Evolutionary conservation across 2,797 vertebrate species (phyloP).

Genomic region (Saxicola maurus): DNA sequence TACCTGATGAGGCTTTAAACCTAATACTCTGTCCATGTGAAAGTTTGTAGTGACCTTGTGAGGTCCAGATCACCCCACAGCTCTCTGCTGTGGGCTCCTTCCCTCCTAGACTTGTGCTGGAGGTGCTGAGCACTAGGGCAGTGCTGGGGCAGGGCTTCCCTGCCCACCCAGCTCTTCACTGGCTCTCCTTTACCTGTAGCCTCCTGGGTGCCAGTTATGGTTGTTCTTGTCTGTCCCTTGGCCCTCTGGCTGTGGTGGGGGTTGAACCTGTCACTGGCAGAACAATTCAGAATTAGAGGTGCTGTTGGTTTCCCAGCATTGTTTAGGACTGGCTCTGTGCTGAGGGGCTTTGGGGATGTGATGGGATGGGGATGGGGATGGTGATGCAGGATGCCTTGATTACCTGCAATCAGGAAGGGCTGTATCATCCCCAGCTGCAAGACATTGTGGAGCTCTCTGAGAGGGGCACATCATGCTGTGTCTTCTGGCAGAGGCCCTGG

Average conservation of each 20-base stretch:
- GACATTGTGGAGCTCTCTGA: neutral
- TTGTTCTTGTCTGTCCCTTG: neutral
- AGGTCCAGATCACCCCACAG: neutral
- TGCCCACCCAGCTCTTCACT: neutral
- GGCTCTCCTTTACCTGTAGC: neutral
- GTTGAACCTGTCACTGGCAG: neutral
- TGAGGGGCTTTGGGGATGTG: neutral
- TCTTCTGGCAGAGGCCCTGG: neutral
- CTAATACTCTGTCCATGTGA: neutral
- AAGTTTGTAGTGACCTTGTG: neutral
- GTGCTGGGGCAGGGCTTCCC: neutral
- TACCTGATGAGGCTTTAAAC: neutral
- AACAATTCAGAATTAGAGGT: neutral
- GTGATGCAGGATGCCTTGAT: neutral
- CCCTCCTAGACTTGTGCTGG: neutral
- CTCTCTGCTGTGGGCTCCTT: neutral
- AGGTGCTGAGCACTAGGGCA: neutral
- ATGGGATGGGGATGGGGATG: neutral
- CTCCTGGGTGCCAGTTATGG: neutral
- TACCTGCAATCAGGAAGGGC: neutral
- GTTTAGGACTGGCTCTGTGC: neutral
- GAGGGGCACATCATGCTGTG: neutral
- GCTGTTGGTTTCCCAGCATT: neutral
- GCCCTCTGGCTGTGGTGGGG: neutral
- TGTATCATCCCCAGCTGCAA: neutral